Base-by-base conservation (phyloP, 2,113 vertebrate genomes). In the Willisornis vidua region DNA sequence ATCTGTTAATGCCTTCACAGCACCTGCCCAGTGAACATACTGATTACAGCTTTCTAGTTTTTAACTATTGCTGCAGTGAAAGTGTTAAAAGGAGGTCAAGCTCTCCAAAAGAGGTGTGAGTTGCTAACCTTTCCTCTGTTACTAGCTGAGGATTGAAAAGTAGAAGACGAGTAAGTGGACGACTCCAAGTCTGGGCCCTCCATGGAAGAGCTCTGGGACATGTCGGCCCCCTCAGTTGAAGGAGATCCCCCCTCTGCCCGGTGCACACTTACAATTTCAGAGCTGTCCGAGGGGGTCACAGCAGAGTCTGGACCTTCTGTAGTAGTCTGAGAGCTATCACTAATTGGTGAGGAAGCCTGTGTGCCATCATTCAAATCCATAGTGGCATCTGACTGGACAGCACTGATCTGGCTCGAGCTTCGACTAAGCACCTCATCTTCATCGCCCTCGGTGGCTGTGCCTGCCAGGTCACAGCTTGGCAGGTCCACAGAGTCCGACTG, bases 241-340 rank as follows among this genome's bases (percentile, higher is more conserved):
- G 96, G 94, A 55, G 97, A 98, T 62, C 43, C 87, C 97, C 93
- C 72, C 89, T 97, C 95, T 51, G 87, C 96, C 98, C 91, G 78
- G 67, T 82, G 97, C 94, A 97, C 94, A 99, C 99, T 99, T 98
- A 99, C 99, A 97, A 99, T 99, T 97, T 99, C 99, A 61, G 99
- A 99, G 81, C 99, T 99, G 89, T 99, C 99, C 1, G 99, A 99
- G 74, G 99, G 99, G 10, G 99, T 99, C 91, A 99, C 98, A 14
- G 99, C 99, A 1, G 99, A 99, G 91, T 99, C 99, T 1, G 99
- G 99, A 20, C 99, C 99, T 97, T 99, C 99, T 2, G 99, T 99
- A 84, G 99, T 99, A 28, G 99, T 99, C 97, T 99, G 99, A 75
- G 99, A 99, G 87, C 99, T 99, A 95, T 99, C 99, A 14, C 99